A percentile compares a stretch with the other conserved stretches of the same genome.
phyloP scores from a whole-genome alignment of 2,888 invertebrate genomes.

The Eledone cirrhosa region DNA sequence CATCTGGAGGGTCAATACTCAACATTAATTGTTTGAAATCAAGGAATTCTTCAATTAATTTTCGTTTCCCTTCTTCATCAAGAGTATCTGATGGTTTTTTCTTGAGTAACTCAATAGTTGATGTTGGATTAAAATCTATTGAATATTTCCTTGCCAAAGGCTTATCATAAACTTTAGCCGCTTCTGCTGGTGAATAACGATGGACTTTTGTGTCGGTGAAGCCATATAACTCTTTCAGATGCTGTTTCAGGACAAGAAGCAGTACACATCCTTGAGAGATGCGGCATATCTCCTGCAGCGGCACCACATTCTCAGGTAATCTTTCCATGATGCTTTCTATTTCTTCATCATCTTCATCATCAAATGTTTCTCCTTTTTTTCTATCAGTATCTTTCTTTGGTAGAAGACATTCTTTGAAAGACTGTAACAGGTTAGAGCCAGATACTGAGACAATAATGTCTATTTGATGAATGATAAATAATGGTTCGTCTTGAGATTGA shows the following conservation, averaged over 20 bases:
- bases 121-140: constrained; percentile 80
- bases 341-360: constrained; percentile 21
- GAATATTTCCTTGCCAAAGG: constrained; percentile 83
- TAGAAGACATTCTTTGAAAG: constrained; percentile 82
- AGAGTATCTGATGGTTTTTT: constrained; percentile 70
- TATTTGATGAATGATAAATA: constrained; percentile 98
- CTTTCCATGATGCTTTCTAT: constrained; percentile 53
- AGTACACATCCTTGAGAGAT: constrained; percentile 95
- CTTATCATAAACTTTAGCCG: constrained; percentile 95
- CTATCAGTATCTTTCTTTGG: neutral
- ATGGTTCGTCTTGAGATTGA: constrained; percentile 91
- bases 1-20: constrained; percentile 70
- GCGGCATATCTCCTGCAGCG: constrained; percentile 86
- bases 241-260: constrained; percentile 91
- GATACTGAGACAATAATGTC: constrained; percentile 96
- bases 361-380: neutral
- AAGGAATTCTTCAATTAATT: constrained; percentile 85
- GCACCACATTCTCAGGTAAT: constrained; percentile 82
- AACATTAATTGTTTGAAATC: constrained; percentile 74
- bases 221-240: constrained; percentile 94
- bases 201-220: constrained; percentile 94
- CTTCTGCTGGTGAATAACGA: constrained; percentile 95
- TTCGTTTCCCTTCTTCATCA: constrained; percentile 76
- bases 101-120: constrained; percentile 81
- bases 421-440: constrained; percentile 93